A percentile compares a stretch with the other conserved stretches of the same genome.
phyloP scores from a whole-genome alignment of 2,113 vertebrate genomes.

The Manacus vitellinus region DNA sequence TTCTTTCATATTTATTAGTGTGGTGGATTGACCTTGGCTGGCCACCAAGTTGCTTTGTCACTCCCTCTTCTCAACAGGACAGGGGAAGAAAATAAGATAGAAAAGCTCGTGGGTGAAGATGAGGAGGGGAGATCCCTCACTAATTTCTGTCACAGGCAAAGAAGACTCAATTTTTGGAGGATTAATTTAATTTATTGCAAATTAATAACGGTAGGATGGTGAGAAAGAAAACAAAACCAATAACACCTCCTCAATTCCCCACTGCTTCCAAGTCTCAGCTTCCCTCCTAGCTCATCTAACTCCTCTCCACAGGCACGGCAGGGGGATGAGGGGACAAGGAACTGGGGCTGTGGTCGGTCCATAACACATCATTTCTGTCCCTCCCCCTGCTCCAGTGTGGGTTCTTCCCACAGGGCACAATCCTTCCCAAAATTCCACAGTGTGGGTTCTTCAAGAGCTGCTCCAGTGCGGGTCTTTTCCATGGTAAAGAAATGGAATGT shows the following conservation, averaged over 20 bases:
- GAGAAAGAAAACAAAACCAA: neutral
- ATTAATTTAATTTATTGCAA: neutral
- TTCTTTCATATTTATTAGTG: neutral
- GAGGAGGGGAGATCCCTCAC: neutral
- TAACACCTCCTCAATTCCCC: neutral
- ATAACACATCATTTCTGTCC: neutral
- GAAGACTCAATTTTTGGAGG: neutral
- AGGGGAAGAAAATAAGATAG: neutral
- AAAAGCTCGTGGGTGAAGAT: neutral
- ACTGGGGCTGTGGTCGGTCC: neutral
- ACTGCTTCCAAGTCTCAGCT: neutral
- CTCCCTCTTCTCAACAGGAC: neutral
- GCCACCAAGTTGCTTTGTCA: neutral
- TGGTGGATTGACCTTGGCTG: neutral
- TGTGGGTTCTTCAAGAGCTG: too few species aligned
- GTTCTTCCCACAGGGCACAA: neutral
- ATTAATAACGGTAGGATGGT: neutral
- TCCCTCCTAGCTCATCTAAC: neutral
- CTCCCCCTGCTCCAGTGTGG: neutral
- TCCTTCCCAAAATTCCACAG: neutral
- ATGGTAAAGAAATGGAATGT: neutral
- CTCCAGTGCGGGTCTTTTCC: neutral
- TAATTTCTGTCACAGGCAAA: neutral
- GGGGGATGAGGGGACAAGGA: neutral
- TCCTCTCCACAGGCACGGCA: fast-evolving